phyloP scores from a whole-genome alignment of 2,888 invertebrate genomes.

The Tenthredo distinguenda region DNA sequence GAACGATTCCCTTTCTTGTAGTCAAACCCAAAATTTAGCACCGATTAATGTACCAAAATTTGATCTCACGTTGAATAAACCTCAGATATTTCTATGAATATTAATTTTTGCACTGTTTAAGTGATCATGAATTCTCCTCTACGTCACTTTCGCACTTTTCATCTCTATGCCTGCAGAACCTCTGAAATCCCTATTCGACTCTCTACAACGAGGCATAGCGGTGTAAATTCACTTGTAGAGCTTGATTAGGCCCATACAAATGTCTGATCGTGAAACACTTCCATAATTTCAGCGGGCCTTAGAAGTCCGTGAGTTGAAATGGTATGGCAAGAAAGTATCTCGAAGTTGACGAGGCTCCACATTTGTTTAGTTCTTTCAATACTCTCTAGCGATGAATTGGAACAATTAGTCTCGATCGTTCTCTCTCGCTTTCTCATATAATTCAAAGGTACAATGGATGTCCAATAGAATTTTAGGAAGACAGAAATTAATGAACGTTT shows the following conservation, averaged over 20 bases:
- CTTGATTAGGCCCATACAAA: neutral
- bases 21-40: neutral
- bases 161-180: neutral
- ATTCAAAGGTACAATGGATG: neutral
- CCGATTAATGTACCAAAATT: too few relatives aligned
- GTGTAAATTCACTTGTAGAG: neutral
- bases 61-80: too few relatives aligned
- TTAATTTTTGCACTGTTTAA: too few relatives aligned
- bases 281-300: neutral
- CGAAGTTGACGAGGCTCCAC: too few relatives aligned
- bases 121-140: neutral
- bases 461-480: neutral
- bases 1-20: neutral
- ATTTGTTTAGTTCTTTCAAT: neutral
- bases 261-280: neutral
- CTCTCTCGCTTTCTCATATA: too few relatives aligned
- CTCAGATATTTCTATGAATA: too few relatives aligned
- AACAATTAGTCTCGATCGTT: neutral
- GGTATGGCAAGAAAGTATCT: neutral
- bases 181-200: neutral
- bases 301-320: neutral
- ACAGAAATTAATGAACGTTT: neutral
- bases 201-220: neutral
- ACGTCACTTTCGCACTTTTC: neutral
- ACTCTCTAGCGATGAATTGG: neutral